These are phyloP conservation scores for Chelonia mydas DNA, from an alignment of 2,797 vertebrate genomes.

Conservation along the genomic window DNA sequence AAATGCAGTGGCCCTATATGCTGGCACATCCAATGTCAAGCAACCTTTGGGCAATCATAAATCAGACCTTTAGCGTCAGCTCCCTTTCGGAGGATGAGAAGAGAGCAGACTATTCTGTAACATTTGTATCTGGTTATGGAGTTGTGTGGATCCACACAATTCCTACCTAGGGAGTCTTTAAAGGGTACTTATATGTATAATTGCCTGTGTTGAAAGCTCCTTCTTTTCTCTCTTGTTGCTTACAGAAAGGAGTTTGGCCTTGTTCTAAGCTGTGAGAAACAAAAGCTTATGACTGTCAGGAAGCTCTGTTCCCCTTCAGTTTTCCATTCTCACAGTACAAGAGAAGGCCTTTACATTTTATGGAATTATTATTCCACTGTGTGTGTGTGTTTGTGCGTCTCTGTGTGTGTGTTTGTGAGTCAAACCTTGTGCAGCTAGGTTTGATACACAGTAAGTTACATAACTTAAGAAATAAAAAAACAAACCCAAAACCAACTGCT, in stretches of 20 bases:
- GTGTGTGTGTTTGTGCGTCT: neutral
- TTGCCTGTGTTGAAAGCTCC: neutral
- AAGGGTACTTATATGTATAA: conserved; percentile 1
- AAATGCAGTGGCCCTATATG: accelerated
- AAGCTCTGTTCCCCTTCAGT: conserved; percentile 61
- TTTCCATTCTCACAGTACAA: conserved; percentile 38
- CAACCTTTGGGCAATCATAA: neutral
- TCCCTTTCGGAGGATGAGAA: neutral
- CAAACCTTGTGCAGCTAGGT: neutral
- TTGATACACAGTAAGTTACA: neutral
- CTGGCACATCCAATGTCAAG: neutral
- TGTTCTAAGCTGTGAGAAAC: neutral
- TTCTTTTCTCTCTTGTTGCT: neutral
- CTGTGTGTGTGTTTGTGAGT: neutral
- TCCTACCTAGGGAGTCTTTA: neutral
- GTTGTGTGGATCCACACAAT: neutral
- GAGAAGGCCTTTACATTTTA: conserved; percentile 50
- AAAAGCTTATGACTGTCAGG: conserved; percentile 48
- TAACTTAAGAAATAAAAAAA: conserved; percentile 27
- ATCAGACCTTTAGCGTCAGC: neutral
- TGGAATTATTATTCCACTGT: conserved; percentile 27
- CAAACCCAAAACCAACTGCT: conserved; percentile 52
- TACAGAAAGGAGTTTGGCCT: neutral
- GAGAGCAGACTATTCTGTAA: neutral
- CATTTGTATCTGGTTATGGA: neutral